phyloP scores from a whole-genome alignment of 2,888 invertebrate species.

The Disparrhopalites patrizii region DNA sequence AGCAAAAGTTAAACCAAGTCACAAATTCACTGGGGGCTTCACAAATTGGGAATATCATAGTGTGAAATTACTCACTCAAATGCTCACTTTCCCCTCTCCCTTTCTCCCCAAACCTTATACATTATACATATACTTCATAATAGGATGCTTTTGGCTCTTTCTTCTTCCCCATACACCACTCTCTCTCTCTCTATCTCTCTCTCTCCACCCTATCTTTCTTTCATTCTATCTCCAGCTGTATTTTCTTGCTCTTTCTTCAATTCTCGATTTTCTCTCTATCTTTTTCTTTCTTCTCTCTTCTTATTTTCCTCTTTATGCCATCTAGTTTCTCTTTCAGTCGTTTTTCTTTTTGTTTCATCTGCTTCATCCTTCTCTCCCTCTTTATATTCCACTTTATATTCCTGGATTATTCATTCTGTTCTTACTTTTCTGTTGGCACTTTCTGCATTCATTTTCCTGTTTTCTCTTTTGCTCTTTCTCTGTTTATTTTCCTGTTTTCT shows the following conservation, averaged over 20 bases:
- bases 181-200: neutral
- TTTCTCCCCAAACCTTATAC: neutral
- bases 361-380: no score
- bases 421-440: no score
- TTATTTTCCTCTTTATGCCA: no score
- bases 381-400: no score
- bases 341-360: no score
- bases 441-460: no score
- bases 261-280: neutral
- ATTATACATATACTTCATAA: neutral
- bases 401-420: no score
- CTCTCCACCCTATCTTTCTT: neutral
- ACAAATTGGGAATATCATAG: conserved; percentile 10
- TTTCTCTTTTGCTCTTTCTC: no score
- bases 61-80: conserved; percentile 11
- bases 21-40: conserved; percentile 5
- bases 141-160: neutral
- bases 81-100: no score
- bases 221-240: neutral
- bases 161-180: neutral
- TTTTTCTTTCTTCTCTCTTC: no score
- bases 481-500: no score
- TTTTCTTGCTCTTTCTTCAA: neutral
- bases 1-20: conserved; percentile 9
- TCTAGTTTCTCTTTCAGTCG: no score